Percentiles rank a stretch among this genome's conserved stretches.
These are phyloP conservation scores for Calliopsis andreniformis DNA, from an alignment of 1,140 invertebrate genomes.

Conservation along the genomic window DNA sequence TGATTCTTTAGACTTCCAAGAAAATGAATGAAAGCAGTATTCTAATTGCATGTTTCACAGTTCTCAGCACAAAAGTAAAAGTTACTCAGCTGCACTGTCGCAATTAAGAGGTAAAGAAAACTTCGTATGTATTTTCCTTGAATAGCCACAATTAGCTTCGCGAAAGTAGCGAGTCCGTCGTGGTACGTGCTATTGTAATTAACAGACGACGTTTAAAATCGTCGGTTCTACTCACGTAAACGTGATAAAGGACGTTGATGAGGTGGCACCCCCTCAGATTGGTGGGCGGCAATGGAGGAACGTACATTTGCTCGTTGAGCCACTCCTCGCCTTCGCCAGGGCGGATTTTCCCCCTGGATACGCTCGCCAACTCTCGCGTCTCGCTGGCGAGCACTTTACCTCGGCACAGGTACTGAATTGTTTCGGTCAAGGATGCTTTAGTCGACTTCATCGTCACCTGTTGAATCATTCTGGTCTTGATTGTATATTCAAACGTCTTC, in stretches of 20 bases:
- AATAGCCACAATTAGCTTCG: neutral
- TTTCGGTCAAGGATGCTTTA: conserved; percentile 84
- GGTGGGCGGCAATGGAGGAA: conserved; percentile 96
- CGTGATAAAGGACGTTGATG: conserved; percentile 96
- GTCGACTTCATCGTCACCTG: conserved; percentile 81
- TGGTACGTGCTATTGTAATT: conserved; percentile 9
- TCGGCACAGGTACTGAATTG: conserved; percentile 94
- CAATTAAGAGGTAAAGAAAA: neutral
- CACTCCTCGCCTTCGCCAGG: conserved; percentile 92
- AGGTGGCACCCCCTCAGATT: conserved; percentile 97
- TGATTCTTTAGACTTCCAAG: no score
- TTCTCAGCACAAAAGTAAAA: neutral
- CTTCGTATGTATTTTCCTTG: neutral
- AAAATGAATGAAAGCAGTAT: no score
- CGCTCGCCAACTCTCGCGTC: conserved; percentile 91
- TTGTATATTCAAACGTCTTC: conserved; percentile 10
- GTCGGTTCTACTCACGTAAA: conserved; percentile 90
- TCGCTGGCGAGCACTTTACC: conserved; percentile 94
- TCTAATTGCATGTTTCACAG: no score
- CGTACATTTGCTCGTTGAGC: conserved; percentile 94
- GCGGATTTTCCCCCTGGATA: conserved; percentile 91
- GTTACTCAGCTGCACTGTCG: neutral
- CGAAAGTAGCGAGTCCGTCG: neutral
- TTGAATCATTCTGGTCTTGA: conserved; percentile 17
- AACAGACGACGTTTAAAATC: neutral